Percentiles rank a stretch among this genome's conserved stretches.
Evolutionary conservation across 2,797 vertebrate genomes (phyloP).

Genomic region (Megaceryle alcyon): DNA sequence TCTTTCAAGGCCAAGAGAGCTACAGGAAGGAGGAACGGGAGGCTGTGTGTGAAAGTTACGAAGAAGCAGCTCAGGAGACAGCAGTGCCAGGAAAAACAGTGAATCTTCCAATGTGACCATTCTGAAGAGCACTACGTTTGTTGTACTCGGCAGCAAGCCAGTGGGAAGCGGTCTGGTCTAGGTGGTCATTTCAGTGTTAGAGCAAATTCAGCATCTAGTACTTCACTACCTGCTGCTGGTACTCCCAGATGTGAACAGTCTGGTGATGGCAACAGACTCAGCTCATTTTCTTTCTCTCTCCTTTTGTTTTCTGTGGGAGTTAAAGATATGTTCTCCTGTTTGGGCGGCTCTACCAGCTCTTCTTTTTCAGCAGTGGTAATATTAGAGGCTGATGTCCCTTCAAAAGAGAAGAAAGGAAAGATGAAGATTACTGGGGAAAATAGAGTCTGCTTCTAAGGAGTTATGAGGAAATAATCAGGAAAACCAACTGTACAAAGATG

Average conservation of each 20-base stretch:
- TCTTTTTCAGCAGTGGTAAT: neutral
- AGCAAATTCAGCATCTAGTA: neutral
- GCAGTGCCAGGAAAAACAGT: neutral
- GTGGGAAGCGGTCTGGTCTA: neutral
- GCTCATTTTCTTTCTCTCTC: neutral
- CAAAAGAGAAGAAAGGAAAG: neutral
- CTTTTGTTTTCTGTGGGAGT: neutral
- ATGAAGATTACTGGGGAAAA: neutral
- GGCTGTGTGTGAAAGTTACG: neutral
- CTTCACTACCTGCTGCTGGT: neutral
- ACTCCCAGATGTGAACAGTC: neutral
- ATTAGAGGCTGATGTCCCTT: conserved; percentile 65
- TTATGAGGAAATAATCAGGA: neutral
- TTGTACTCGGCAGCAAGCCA: fast-evolving
- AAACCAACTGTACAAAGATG: neutral
- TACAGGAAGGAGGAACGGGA: neutral
- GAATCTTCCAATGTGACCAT: neutral
- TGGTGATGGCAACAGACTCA: neutral
- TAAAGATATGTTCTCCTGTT: neutral
- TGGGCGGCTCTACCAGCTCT: neutral
- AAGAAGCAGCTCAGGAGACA: neutral
- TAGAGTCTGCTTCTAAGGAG: neutral
- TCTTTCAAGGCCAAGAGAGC: neutral
- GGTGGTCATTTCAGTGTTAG: neutral
- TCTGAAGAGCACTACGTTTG: neutral